Evolutionary conservation across 2,888 invertebrate species (phyloP).

Genomic region (Drepana falcataria): DNA sequence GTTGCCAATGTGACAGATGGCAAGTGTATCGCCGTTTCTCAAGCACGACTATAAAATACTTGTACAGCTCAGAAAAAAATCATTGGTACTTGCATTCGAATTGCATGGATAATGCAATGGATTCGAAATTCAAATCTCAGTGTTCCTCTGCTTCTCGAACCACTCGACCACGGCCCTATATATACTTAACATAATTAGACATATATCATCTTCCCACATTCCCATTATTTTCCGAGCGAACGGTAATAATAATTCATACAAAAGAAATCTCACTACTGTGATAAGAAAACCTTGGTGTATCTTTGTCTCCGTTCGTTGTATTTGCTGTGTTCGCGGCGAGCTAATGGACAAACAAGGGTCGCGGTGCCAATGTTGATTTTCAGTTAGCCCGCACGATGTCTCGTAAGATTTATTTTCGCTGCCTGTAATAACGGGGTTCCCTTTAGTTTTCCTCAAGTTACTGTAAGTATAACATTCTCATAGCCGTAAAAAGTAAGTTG

Average conservation of each 20-base stretch:
- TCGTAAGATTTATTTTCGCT: conserved; percentile 66
- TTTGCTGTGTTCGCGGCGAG: conserved; percentile 65
- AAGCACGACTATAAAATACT: too few species aligned
- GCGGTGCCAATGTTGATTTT: conserved; percentile 65
- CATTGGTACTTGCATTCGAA: too few species aligned
- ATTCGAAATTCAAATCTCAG: too few species aligned
- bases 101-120: too few species aligned
- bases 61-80: too few species aligned
- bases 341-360: conserved; percentile 76
- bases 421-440: conserved; percentile 25
- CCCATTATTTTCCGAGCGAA: too few species aligned
- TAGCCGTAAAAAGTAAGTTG: neutral
- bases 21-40: too few species aligned
- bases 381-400: conserved; percentile 64
- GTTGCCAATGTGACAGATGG: too few species aligned
- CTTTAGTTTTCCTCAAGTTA: conserved; percentile 3
- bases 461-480: neutral
- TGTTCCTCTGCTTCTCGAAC: too few species aligned
- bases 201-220: too few species aligned
- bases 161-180: too few species aligned
- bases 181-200: too few species aligned
- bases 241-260: neutral
- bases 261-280: conserved; percentile 21
- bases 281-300: conserved; percentile 43
- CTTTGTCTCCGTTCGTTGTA: conserved; percentile 43